phyloP scores from a whole-genome alignment of 1,140 invertebrate genomes.

The Drosophila malerkotliana region DNA sequence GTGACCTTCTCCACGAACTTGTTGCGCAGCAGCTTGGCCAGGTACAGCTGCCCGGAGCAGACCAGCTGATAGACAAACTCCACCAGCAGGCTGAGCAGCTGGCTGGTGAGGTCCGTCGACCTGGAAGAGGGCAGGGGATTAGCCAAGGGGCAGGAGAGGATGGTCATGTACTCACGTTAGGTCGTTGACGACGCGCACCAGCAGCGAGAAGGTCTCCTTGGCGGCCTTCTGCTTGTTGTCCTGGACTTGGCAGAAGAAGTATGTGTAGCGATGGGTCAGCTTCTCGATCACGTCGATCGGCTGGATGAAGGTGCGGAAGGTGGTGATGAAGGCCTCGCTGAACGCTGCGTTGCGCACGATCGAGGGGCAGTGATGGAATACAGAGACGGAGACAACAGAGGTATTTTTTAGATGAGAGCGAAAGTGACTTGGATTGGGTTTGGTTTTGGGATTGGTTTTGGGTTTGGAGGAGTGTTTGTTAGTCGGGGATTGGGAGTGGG shows the following conservation, averaged over 20 bases:
- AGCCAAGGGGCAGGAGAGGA: too few species aligned
- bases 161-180: slow-evolving; percentile 90
- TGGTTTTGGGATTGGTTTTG: background rate
- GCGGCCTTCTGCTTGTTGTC: slow-evolving; percentile 91
- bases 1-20: slow-evolving; percentile 93
- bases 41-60: slow-evolving; percentile 91
- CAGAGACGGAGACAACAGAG: slow-evolving; percentile 42
- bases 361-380: slow-evolving; percentile 37
- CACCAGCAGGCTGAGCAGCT: slow-evolving; percentile 91
- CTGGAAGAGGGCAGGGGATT: slow-evolving; percentile 84
- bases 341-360: slow-evolving; percentile 85
- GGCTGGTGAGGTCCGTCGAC: slow-evolving; percentile 91
- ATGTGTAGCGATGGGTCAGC: slow-evolving; percentile 90
- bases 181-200: slow-evolving; percentile 96
- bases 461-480: too few species aligned
- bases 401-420: slow-evolving; percentile 40
- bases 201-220: slow-evolving; percentile 93
- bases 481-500: background rate
- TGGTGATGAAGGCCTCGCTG: slow-evolving; percentile 98
- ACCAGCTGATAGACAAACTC: slow-evolving; percentile 96
- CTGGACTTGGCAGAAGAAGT: slow-evolving; percentile 91
- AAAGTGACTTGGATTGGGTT: slow-evolving; percentile 3
- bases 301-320: slow-evolving; percentile 97
- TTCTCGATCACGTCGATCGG: slow-evolving; percentile 95
- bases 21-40: slow-evolving; percentile 94